Percentiles rank a stretch among this genome's conserved stretches.
These are phyloP conservation scores for Pelodytes ibericus DNA, from an alignment of 2,797 vertebrate species.

Conservation along the genomic window DNA sequence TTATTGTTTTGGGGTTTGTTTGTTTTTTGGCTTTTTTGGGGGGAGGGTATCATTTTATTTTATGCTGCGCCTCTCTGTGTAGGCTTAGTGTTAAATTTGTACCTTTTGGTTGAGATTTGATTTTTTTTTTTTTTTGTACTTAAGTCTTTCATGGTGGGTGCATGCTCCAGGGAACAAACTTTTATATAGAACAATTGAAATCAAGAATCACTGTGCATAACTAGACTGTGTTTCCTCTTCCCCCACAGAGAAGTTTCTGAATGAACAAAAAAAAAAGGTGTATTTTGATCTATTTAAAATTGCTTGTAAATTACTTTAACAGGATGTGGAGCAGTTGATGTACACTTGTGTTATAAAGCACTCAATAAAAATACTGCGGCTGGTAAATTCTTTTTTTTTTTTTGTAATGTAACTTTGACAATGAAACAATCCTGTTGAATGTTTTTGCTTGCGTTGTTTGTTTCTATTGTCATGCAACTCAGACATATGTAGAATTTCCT, in stretches of 20 bases:
- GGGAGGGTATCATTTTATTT: conserved; percentile 72
- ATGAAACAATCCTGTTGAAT: no score
- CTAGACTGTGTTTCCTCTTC: conserved; percentile 76
- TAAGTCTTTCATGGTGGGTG: conserved; percentile 88
- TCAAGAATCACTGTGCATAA: conserved; percentile 84
- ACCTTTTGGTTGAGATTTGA: conserved; percentile 66
- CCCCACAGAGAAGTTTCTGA: conserved; percentile 79
- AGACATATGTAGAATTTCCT: no score
- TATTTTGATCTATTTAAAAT: conserved; percentile 89
- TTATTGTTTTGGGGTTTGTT: conserved; percentile 74
- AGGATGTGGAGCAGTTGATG: conserved; percentile 95
- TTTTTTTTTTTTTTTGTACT: conserved; percentile 75
- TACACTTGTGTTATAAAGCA: conserved; percentile 99
- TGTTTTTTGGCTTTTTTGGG: conserved; percentile 83
- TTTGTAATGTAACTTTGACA: no score
- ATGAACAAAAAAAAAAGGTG: conserved; percentile 87
- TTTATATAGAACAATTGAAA: conserved; percentile 81
- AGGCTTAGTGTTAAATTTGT: conserved; percentile 71
- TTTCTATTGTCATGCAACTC: no score
- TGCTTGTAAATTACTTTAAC: conserved; percentile 98
- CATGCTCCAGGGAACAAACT: conserved; percentile 90
- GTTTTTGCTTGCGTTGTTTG: no score
- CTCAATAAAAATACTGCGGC: conserved; percentile 92
- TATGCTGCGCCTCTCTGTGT: conserved; percentile 86
- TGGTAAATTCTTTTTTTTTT: conserved; percentile 52